These are phyloP conservation scores for Crioceris asparagi DNA, from an alignment of 2,888 invertebrate genomes.

Conservation along the genomic window DNA sequence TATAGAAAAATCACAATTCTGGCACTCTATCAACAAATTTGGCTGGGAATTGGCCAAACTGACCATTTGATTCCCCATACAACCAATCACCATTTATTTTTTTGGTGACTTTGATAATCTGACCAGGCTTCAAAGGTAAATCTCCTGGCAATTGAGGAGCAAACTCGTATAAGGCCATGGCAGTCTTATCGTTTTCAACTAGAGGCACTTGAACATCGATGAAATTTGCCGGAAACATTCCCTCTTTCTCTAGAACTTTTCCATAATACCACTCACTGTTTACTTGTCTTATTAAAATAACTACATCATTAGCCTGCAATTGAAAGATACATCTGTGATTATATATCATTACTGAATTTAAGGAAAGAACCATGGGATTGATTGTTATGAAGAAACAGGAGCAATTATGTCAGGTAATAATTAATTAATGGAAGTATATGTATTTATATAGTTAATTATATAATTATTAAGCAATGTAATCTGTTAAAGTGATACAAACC, in stretches of 20 bases:
- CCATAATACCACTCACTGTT: constrained; percentile 77
- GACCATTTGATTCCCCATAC: constrained; percentile 57
- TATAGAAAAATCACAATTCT: constrained; percentile 15
- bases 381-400: no score
- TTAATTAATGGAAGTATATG: no score
- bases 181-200: constrained; percentile 39
- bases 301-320: constrained; percentile 63
- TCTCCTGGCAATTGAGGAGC: constrained; percentile 40
- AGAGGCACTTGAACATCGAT: constrained; percentile 66
- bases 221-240: constrained; percentile 75
- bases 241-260: constrained; percentile 50
- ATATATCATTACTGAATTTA: no score
- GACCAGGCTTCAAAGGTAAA: constrained; percentile 29
- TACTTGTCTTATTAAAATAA: constrained; percentile 57
- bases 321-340: no score
- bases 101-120: constrained; percentile 51
- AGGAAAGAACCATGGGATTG: no score
- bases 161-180: constrained; percentile 65
- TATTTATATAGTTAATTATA: no score
- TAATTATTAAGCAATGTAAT: no score
- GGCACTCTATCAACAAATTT: constrained; percentile 49
- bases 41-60: constrained; percentile 66
- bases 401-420: no score
- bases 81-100: constrained; percentile 70
- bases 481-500: constrained; percentile 43